These are phyloP conservation scores for Ormyrus pomaceus DNA, from an alignment of 2,888 invertebrate genomes.

Conservation along the genomic window DNA sequence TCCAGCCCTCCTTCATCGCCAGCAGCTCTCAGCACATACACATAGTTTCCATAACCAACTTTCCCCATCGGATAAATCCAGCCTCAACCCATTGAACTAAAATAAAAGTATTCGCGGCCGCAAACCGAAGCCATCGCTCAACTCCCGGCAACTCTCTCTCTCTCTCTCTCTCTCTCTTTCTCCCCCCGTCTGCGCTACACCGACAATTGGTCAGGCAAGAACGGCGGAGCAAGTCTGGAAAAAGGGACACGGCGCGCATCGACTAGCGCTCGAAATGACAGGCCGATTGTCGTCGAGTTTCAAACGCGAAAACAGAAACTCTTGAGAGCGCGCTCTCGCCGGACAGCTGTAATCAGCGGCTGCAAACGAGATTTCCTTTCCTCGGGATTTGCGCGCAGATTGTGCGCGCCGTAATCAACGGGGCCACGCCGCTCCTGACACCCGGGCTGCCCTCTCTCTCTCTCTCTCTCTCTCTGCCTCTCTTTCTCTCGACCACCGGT, in stretches of 20 bases:
- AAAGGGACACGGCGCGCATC: neutral
- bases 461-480: too few species aligned
- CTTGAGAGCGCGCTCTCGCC: neutral
- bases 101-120: too few species aligned
- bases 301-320: neutral
- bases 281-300: constrained; percentile 22
- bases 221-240: neutral
- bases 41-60: too few species aligned
- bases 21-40: too few species aligned
- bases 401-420: constrained; percentile 1
- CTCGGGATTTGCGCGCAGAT: neutral
- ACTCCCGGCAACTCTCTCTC: neutral
- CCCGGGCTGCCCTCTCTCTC: too few species aligned
- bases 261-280: constrained; percentile 20
- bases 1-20: too few species aligned
- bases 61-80: too few species aligned
- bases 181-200: neutral
- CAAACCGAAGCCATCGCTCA: too few species aligned
- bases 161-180: neutral
- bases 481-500: neutral
- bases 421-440: neutral
- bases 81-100: too few species aligned
- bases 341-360: constrained; percentile 34
- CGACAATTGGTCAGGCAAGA: neutral
- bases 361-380: constrained; percentile 37